Evolutionary conservation across 2,888 invertebrate species (phyloP), one percentile per base, ranked within the genome.

Genomic region (Odiellus spinosus): DNA sequence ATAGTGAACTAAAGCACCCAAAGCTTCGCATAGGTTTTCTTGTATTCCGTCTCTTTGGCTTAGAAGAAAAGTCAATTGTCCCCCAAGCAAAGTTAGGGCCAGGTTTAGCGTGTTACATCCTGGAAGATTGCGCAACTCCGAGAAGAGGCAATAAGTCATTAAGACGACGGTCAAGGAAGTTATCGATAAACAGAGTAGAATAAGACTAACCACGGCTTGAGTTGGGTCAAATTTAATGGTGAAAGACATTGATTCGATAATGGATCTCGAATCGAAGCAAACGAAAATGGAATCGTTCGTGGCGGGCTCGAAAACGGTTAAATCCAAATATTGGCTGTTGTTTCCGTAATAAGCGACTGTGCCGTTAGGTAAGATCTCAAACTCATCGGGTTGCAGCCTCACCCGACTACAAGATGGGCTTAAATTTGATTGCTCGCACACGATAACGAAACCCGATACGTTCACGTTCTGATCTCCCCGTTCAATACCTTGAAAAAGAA

Each of bases 51-150:
- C 15, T 4, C 51, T 46, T 56, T 61, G 60, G 1, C 56, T 57
- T 3, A 54, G 40, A 17, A 65, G 51, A 46, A 63, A 64, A 4
- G 60, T 55, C 3, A 62, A 44, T 48, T 67, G 64, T 36, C 62
- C 64, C 1, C 61, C 47, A 14, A 63, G 56, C 3, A 66, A 51
- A 2, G 63, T 59, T 5, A 61, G 40, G 1, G 63, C 63, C 19
- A 67, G 48, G 50, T 64, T 65, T 54, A 67, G 60, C 1, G 63
- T 60, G 49, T 64, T 66, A 12, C 62, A 55, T 2, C 67, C 67
- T 1, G 66, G 66, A 3, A 67, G 53, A 46, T 66, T 67, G 8
- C 65, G 51, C 18, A 67, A 51, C 44, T 56, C 56, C 8, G 55
- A 49, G 52, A 67, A 64, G 5, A 63, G 41, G 3, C 46, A 34